Evolutionary conservation across 2,888 invertebrate genomes (phyloP).

Genomic region (Allygus modestus): DNA sequence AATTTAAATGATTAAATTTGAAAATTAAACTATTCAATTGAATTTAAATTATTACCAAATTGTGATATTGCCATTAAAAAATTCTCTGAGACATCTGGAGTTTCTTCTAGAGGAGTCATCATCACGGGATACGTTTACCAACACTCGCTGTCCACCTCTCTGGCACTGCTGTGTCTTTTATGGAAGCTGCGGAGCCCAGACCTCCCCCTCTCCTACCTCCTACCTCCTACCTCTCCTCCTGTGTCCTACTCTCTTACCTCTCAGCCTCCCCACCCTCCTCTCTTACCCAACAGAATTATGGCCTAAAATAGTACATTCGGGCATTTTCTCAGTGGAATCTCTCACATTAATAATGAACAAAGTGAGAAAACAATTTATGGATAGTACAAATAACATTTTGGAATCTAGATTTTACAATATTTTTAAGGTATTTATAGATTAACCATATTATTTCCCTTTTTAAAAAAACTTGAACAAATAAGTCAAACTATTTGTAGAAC

Average conservation of each 20-base stretch:
- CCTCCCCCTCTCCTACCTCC: not conserved
- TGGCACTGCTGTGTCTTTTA: not conserved
- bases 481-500: too few species aligned
- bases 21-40: too few species aligned
- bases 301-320: conserved; percentile 9
- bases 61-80: conserved; percentile 41
- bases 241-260: not conserved
- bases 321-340: not conserved
- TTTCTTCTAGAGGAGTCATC: conserved; percentile 14
- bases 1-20: too few species aligned
- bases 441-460: too few species aligned
- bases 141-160: not conserved
- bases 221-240: not conserved
- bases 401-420: too few species aligned
- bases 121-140: not conserved
- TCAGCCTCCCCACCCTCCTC: not conserved
- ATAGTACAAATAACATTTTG: too few species aligned
- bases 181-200: not conserved
- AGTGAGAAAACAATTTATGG: too few species aligned
- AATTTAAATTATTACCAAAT: conserved; percentile 9
- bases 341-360: not conserved
- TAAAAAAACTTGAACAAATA: too few species aligned
- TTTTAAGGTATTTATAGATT: too few species aligned
- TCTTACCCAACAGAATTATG: not conserved
- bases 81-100: conserved; percentile 1